Percentiles rank a stretch among this genome's conserved stretches.
These are phyloP conservation scores for Lasioglossum marginatum DNA, from an alignment of 2,888 invertebrate genomes.

Conservation along the genomic window DNA sequence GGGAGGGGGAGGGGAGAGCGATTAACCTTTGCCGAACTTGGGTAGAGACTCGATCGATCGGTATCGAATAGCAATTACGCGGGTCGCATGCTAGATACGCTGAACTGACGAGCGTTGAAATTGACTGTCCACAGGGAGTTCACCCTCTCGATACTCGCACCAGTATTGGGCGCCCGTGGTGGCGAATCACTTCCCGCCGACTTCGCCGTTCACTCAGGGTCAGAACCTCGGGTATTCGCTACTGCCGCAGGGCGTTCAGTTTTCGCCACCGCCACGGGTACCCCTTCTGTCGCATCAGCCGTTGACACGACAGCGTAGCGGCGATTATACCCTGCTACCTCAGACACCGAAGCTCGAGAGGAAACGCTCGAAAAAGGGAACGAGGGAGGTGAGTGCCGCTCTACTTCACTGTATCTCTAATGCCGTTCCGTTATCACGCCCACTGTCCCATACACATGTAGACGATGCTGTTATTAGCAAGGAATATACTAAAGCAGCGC, in stretches of 20 bases:
- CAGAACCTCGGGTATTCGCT: conserved; percentile 79
- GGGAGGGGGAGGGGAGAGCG: background rate
- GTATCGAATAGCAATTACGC: conserved; percentile 53
- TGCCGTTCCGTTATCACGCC: background rate
- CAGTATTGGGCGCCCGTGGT: conserved; percentile 89
- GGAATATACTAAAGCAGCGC: too few species aligned
- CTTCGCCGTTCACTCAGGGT: conserved; percentile 87
- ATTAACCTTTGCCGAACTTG: background rate
- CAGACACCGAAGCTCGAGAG: conserved; percentile 82
- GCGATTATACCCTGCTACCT: conserved; percentile 81
- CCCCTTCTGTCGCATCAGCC: conserved; percentile 75
- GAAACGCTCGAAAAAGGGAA: conserved; percentile 80
- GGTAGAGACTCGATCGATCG: conserved; percentile 12
- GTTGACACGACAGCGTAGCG: conserved; percentile 79
- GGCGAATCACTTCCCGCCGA: conserved; percentile 90
- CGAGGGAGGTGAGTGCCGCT: conserved; percentile 77
- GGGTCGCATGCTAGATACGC: conserved; percentile 14
- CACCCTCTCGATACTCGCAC: conserved; percentile 85
- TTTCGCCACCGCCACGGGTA: conserved; percentile 79
- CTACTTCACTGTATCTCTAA: background rate
- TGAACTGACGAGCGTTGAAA: conserved; percentile 35
- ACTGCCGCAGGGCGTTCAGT: conserved; percentile 79
- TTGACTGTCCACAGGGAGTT: conserved; percentile 82
- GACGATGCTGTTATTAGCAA: background rate
- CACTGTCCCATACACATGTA: background rate